Conservation (phyloP, 2,113 vertebrate genomes). For the Varanus komodoensis region DNA sequence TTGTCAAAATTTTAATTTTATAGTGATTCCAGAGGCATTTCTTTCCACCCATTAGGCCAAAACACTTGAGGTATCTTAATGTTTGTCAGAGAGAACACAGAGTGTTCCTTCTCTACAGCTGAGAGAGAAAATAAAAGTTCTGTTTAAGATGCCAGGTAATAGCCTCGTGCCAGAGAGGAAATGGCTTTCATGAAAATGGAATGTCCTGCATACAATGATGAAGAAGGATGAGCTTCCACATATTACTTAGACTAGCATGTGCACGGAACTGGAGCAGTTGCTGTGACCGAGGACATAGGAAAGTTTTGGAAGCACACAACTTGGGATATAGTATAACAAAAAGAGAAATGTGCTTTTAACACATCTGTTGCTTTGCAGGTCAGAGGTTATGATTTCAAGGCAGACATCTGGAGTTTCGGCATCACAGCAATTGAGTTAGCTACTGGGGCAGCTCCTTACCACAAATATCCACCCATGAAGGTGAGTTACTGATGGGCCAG, state of each 20-base stretch:
- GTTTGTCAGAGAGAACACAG: constrained; percentile 52
- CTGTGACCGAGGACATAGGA: rapidly evolving
- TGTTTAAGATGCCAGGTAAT: constrained; percentile 54
- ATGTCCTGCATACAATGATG: constrained; percentile 58
- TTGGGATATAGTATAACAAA: background rate
- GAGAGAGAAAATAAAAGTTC: constrained; percentile 28
- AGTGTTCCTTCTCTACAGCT: constrained; percentile 42
- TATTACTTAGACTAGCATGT: background rate
- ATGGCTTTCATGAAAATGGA: constrained; percentile 53
- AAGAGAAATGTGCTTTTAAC: background rate
- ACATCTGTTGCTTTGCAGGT: constrained; percentile 78
- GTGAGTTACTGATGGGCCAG: constrained; percentile 69
- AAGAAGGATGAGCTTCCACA: background rate
- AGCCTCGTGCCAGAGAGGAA: constrained; percentile 64
- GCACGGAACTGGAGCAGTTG: background rate
- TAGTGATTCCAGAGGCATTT: constrained; percentile 12
- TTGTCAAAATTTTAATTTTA: constrained; percentile 23
- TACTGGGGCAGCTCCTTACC: constrained; percentile 96
- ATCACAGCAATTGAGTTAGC: constrained; percentile 98
- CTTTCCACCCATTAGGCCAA: background rate
- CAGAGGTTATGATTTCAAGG: constrained; percentile 98
- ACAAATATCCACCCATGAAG: constrained; percentile 99
- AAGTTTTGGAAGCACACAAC: background rate
- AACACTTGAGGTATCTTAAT: background rate
- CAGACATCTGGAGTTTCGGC: constrained; percentile 99